Conservation (phyloP, 2,113 vertebrate genomes). For the Myotis brandtii region DNA sequence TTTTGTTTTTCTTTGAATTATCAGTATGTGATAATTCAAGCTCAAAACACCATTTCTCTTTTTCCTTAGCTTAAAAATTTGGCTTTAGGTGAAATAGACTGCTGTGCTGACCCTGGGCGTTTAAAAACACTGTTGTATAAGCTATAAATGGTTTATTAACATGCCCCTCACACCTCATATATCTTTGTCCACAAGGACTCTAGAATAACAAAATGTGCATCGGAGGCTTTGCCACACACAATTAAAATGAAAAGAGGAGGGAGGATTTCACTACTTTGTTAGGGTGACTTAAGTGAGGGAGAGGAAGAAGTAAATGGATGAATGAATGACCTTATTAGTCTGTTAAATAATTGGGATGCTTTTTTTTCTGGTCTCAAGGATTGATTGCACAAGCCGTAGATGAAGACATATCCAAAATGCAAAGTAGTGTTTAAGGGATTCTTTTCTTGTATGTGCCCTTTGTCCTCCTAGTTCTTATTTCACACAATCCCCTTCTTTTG, state of each 20-base stretch:
- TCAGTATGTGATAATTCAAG: slow-evolving; percentile 62
- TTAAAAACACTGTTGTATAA: slow-evolving; percentile 69
- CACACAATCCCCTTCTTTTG: background rate
- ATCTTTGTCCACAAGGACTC: slow-evolving; percentile 65
- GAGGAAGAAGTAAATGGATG: background rate
- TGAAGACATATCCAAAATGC: slow-evolving; percentile 32
- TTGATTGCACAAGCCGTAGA: background rate
- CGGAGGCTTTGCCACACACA: slow-evolving; percentile 40
- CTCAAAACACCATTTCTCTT: slow-evolving; percentile 52
- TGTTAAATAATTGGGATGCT: background rate
- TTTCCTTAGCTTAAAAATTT: slow-evolving; percentile 59
- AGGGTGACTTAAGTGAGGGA: background rate
- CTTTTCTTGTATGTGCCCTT: slow-evolving; percentile 2
- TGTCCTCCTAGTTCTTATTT: slow-evolving; percentile 31
- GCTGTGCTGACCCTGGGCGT: slow-evolving; percentile 66
- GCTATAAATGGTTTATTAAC: slow-evolving; percentile 74
- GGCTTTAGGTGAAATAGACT: slow-evolving; percentile 70
- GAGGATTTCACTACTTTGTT: background rate
- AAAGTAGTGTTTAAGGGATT: slow-evolving; percentile 18
- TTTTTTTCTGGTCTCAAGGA: slow-evolving; percentile 18
- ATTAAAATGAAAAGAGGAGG: slow-evolving; percentile 44
- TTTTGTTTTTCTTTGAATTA: slow-evolving; percentile 71
- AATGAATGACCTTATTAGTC: background rate
- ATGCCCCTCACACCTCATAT: slow-evolving; percentile 72
- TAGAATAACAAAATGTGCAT: slow-evolving; percentile 67